Evolutionary conservation across 2,888 invertebrate genomes (phyloP).

Genomic region (Sicus ferrugineus): DNA sequence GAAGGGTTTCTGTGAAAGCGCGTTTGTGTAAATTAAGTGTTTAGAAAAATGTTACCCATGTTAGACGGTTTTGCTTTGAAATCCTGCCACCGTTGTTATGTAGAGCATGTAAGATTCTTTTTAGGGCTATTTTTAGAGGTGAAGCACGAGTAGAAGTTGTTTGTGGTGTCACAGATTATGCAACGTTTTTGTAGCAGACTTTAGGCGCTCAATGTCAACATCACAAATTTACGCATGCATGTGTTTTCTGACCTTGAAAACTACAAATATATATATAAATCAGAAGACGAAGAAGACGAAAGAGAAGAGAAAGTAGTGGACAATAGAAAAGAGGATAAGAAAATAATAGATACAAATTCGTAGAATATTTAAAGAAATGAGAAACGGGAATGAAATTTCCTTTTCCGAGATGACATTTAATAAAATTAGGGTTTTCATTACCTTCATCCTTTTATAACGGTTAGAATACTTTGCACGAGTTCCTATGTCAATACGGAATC

Average conservation of each 20-base stretch:
- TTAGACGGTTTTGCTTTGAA: constrained; percentile 24
- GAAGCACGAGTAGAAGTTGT: neutral
- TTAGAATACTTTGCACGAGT: neutral
- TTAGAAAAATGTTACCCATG: constrained; percentile 29
- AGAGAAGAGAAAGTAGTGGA: neutral
- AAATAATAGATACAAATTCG: neutral
- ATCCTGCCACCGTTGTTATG: constrained; percentile 22
- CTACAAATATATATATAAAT: constrained; percentile 14
- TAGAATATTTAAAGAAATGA: neutral
- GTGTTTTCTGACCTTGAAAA: constrained; percentile 28
- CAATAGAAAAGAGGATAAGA: neutral
- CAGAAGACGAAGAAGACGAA: constrained; percentile 8
- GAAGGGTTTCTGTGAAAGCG: neutral
- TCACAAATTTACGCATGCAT: constrained; percentile 11
- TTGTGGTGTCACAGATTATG: constrained; percentile 14
- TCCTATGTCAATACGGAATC: constrained; percentile 5
- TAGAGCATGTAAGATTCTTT: constrained; percentile 11
- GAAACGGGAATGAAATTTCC: neutral
- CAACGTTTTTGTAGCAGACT: constrained; percentile 25
- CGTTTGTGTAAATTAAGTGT: constrained; percentile 2
- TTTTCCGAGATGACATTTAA: neutral
- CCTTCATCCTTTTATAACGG: no score
- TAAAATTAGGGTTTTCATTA: no score
- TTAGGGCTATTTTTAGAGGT: neutral
- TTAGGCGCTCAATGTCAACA: constrained; percentile 26